Conservation (phyloP, 2,888 invertebrate genomes). For the Euplexia lucipara region DNA sequence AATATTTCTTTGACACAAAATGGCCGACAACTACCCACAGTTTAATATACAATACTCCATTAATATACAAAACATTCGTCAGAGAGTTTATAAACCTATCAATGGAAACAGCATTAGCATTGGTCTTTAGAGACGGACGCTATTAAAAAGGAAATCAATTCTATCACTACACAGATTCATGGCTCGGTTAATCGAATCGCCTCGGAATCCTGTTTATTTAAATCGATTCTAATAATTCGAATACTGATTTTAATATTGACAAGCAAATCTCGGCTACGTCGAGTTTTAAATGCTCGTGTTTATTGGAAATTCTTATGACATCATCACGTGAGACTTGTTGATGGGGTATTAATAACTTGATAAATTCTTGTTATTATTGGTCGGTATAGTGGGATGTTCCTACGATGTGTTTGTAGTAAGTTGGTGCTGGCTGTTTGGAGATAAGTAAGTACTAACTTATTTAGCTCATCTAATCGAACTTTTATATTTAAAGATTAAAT, state of each 20-base stretch:
- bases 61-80: slow-evolving; percentile 21
- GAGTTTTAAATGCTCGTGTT: slow-evolving; percentile 35
- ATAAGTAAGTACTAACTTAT: not conserved
- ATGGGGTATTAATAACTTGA: slow-evolving; percentile 37
- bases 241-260: slow-evolving; percentile 37
- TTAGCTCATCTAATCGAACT: not conserved
- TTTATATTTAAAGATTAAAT: too few relatives aligned
- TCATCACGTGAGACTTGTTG: slow-evolving; percentile 38
- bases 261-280: slow-evolving; percentile 23
- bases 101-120: slow-evolving; percentile 13
- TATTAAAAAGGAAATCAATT: slow-evolving; percentile 38
- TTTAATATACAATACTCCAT: slow-evolving; percentile 9
- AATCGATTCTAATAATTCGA: slow-evolving; percentile 44
- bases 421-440: not conserved
- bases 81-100: slow-evolving; percentile 16
- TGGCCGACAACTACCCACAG: not conserved
- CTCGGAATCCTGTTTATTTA: slow-evolving; percentile 41
- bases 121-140: slow-evolving; percentile 12
- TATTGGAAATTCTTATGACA: slow-evolving; percentile 57
- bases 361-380: slow-evolving; percentile 19
- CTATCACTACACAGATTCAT: slow-evolving; percentile 9
- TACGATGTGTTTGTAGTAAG: not conserved
- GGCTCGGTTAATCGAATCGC: slow-evolving; percentile 24
- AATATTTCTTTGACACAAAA: slow-evolving; percentile 11
- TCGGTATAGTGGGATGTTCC: slow-evolving; percentile 1